These are phyloP conservation scores for Mactra quadrangularis DNA, from an alignment of 1,140 invertebrate genomes.

Conservation along the genomic window DNA sequence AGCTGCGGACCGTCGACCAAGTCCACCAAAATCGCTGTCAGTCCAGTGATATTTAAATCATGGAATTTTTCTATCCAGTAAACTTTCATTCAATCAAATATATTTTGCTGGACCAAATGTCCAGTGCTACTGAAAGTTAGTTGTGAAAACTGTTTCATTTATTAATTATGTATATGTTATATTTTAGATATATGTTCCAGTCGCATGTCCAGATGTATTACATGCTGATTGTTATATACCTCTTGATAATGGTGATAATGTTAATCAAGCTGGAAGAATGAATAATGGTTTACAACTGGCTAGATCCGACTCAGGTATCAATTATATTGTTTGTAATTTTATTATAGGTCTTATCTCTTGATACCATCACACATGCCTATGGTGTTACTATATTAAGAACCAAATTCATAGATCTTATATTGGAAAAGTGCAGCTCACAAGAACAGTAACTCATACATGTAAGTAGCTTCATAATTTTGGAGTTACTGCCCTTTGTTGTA, in stretches of 20 bases:
- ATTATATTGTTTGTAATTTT: neutral
- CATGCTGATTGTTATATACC: constrained; percentile 20
- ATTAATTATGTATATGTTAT: too few species aligned
- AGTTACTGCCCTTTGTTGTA: neutral
- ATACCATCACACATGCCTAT: neutral
- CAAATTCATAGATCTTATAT: neutral
- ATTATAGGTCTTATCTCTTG: neutral
- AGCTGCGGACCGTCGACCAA: too few species aligned
- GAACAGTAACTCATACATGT: neutral
- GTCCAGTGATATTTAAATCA: too few species aligned
- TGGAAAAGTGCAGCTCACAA: too few species aligned
- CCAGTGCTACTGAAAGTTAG: neutral
- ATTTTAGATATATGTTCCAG: constrained; percentile 41
- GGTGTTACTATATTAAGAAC: neutral
- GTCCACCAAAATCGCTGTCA: too few species aligned
- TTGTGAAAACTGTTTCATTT: too few species aligned
- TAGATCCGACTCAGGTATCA: constrained; percentile 43
- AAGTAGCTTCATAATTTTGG: neutral
- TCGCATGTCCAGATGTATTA: constrained; percentile 8
- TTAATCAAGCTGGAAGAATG: neutral
- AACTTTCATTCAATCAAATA: too few species aligned
- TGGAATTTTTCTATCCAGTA: too few species aligned
- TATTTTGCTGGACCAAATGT: too few species aligned
- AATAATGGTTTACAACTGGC: constrained; percentile 21
- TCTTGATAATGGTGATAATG: neutral